Evolutionary conservation across 2,113 vertebrate species (phyloP).

Genomic region (Megaceryle maxima): DNA sequence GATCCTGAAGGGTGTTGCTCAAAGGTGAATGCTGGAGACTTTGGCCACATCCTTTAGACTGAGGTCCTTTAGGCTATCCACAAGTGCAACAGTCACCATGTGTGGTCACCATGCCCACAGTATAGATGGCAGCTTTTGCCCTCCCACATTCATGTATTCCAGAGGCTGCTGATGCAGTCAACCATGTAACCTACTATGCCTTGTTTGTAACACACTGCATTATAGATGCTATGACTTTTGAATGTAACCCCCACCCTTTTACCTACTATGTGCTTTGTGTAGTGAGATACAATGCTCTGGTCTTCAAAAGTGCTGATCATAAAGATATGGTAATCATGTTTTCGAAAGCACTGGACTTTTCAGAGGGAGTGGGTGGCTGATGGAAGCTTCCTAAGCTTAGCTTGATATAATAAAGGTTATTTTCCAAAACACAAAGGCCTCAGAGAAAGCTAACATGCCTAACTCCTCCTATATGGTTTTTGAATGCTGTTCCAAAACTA

Average conservation of each 20-base stretch:
- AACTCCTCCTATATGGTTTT: background rate
- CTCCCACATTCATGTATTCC: fast-evolving
- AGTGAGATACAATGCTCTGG: fast-evolving
- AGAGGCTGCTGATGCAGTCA: background rate
- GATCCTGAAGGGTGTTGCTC: background rate
- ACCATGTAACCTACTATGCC: background rate
- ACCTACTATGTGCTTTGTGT: background rate
- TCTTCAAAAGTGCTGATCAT: background rate
- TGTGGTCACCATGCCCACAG: fast-evolving
- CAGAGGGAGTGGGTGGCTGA: background rate
- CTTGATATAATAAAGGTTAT: background rate
- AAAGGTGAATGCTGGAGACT: background rate
- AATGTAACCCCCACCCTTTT: background rate
- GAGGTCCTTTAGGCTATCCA: background rate
- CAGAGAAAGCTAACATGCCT: background rate
- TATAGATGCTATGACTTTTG: background rate
- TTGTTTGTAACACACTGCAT: background rate
- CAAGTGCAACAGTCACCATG: too few relatives aligned
- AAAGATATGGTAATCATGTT: background rate
- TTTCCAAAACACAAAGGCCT: background rate
- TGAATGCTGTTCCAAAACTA: background rate
- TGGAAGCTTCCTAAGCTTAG: background rate
- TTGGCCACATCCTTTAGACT: background rate
- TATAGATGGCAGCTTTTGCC: background rate
- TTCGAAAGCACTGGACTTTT: background rate